Evolutionary conservation across 2,888 invertebrate species (phyloP).

Genomic region (Ectemnius continuus): DNA sequence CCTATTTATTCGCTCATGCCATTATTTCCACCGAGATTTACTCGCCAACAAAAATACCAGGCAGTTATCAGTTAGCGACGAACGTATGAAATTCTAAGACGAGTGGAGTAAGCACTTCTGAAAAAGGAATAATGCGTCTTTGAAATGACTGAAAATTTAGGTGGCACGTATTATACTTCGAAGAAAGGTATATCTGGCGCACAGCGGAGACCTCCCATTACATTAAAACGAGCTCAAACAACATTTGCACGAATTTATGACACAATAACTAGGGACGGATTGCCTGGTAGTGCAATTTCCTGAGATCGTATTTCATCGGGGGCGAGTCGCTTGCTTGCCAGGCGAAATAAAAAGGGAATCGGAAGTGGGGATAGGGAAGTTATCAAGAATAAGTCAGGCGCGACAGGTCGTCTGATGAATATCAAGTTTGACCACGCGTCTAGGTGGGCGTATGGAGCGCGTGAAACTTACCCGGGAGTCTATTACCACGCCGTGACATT

Average conservation of each 20-base stretch:
- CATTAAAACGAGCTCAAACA: background rate
- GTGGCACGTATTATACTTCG: background rate
- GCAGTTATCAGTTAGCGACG: too few species aligned
- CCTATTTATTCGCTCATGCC: too few species aligned
- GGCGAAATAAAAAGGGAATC: background rate
- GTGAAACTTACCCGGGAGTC: conserved; percentile 36
- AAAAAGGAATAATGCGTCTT: too few species aligned
- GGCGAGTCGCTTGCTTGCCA: background rate
- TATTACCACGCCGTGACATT: conserved; percentile 49
- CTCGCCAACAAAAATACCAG: too few species aligned
- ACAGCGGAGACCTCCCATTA: background rate
- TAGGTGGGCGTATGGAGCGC: conserved; percentile 32
- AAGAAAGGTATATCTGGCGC: background rate
- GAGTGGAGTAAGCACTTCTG: too few species aligned
- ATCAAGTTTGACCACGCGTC: conserved; percentile 44
- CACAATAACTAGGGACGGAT: background rate
- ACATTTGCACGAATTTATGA: background rate
- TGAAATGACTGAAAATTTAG: background rate
- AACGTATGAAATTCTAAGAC: too few species aligned
- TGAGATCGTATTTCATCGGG: background rate
- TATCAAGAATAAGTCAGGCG: conserved; percentile 30
- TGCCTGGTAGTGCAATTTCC: background rate
- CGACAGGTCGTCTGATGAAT: conserved; percentile 40
- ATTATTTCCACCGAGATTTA: too few species aligned
- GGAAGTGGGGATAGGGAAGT: conserved; percentile 1